Evolutionary conservation across 23 tunicate species (phyloP), one percentile per base, ranked within the genome.

Genomic region (Ascidia mentula): DNA sequence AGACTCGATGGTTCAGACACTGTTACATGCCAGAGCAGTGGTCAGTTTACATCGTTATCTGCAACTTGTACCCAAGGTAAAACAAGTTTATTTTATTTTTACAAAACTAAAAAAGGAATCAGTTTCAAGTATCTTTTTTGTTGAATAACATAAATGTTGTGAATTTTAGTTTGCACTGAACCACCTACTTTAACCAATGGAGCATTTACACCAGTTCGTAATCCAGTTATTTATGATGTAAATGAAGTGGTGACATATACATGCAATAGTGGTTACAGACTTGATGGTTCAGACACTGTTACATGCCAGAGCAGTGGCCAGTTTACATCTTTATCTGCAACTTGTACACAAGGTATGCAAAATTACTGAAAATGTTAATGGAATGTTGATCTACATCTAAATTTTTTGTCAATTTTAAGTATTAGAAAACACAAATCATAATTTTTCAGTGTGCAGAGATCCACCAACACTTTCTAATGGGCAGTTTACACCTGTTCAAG

Each of bases 21-120:
- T 6, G 38, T 72, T 31, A 72, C 76, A 31, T 72, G 76, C 34
- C 76, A 72, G 36, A 36, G 37, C 34, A 18, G 18, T 72, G 76
- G 76, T 31, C 38, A 32, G 7, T 72, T 72, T 72, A 31, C 38
- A 31, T 34, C 76, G 7, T 36, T 72, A 15, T 37, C 76, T 31
- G 76, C 76, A 17, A 72, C 76, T 72, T 72, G 76, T 33, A 72
- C 76, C 15, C 37, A 72, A 72, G 38, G 76, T 72, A 72, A n/a
- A n/a, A n/a, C n/a, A 72, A 36, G n/a, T 32, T 31, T 31, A 9
- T 9, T 12, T 42, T 9, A 42, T 9, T 42, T 42, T 42, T n/a
- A n/a, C n/a, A n/a, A n/a, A n/a, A n/a, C n/a, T n/a, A n/a, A n/a
- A n/a, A n/a, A n/a, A n/a, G n/a, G n/a, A n/a, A n/a, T n/a, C n/a